A percentile compares a stretch with the other conserved stretches of the same genome.
phyloP scores from a whole-genome alignment of 2,888 invertebrate species.

The Volucella bombylans region DNA sequence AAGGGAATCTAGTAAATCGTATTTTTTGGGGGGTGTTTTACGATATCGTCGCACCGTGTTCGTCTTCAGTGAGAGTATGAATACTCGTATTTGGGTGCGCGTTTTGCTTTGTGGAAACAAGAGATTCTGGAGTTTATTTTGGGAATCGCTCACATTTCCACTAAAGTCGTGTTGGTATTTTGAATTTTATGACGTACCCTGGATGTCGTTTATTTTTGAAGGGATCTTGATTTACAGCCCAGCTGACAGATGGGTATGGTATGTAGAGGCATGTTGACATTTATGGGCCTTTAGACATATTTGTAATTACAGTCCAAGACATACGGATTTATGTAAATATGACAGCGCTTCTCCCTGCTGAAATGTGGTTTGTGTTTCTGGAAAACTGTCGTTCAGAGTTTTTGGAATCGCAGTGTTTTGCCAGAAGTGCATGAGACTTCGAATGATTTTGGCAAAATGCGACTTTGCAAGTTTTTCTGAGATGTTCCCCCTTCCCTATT shows the following conservation, averaged over 20 bases:
- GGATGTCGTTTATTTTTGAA: constrained; percentile 1
- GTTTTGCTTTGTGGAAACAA: constrained; percentile 1
- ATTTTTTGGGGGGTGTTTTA: constrained; percentile 51
- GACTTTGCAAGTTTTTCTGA: no score
- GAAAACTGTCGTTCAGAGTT: no score
- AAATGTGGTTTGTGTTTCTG: no score
- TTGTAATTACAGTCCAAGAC: no score
- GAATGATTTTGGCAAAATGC: no score
- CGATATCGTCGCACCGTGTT: constrained; percentile 23
- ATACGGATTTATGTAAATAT: no score
- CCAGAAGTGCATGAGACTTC: no score
- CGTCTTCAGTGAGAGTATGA: constrained; percentile 20
- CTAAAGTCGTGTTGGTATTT: constrained; percentile 1
- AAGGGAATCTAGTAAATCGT: constrained; percentile 43
- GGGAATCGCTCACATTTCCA: background rate
- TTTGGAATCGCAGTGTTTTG: no score
- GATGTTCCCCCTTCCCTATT: no score
- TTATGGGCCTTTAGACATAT: background rate
- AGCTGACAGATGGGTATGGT: constrained; percentile 13
- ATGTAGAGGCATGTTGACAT: background rate
- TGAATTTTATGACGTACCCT: constrained; percentile 1
- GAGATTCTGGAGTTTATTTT: constrained; percentile 1
- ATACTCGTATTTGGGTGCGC: background rate
- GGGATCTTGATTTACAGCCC: constrained; percentile 7
- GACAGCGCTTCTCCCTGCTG: no score